phyloP scores from a whole-genome alignment of 2,797 vertebrate genomes.

The Enteromius treurensis region DNA sequence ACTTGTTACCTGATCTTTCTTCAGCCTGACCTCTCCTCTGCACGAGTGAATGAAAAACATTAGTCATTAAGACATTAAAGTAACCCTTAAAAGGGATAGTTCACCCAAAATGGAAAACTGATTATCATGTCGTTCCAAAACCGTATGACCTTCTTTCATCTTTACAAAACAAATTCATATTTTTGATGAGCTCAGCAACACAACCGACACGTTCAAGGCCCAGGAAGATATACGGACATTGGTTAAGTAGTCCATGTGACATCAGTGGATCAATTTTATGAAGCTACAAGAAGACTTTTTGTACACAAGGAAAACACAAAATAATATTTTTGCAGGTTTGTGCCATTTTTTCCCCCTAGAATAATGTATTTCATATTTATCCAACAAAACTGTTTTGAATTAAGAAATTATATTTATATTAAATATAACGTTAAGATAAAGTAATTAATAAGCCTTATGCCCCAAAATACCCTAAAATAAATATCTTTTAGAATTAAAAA shows the following conservation, averaged over 20 bases:
- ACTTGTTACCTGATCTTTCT: conserved; percentile 67
- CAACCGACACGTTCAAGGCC: not conserved
- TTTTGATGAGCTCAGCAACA: not conserved
- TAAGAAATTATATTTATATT: not conserved
- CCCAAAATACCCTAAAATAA: not conserved
- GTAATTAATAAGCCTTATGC: not conserved
- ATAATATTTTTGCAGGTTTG: not conserved
- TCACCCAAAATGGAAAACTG: not conserved
- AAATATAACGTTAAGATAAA: not conserved
- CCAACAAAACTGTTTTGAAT: not conserved
- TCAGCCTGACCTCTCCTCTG: conserved; percentile 28
- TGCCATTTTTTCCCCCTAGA: not conserved
- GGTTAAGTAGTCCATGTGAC: not conserved
- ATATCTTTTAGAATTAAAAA: not conserved
- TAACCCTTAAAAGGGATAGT: not conserved
- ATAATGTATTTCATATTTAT: not conserved
- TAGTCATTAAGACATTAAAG: not conserved
- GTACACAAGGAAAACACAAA: not conserved
- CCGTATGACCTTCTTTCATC: not conserved
- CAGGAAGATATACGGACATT: not conserved
- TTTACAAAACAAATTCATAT: not conserved
- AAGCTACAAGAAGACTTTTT: not conserved
- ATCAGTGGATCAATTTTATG: not conserved
- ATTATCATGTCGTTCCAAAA: not conserved
- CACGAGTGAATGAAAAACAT: conserved; percentile 3